Base-by-base conservation (phyloP, 2,888 invertebrate genomes). In the Lochmaea crataegi region DNA sequence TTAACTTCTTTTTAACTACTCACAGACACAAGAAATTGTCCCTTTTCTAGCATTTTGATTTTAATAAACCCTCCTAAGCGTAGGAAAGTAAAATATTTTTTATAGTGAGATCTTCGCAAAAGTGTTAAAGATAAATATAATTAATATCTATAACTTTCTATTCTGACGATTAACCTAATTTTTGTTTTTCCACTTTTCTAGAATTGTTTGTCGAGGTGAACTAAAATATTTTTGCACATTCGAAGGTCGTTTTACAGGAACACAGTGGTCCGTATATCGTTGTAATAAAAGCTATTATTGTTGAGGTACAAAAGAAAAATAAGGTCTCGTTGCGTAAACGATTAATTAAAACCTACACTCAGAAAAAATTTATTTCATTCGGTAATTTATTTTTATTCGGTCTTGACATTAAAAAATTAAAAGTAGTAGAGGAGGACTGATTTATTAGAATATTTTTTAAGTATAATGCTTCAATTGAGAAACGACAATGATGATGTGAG, bases 281-380 rank as follows among this genome's bases (percentile, higher is more conserved):
- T 18, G 22, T 2, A 10, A 22, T 57, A 18, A 53, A 53, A 11
- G 16, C n/a, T 58, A 26, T 58, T 32, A 32, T 32, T 32, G 3
- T 58, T 58, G 12, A 26, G 26, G 32, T 58, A 58, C 58, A 11
- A 58, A n/a, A 58, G n/a, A 58, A 68, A 63, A 68, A 68, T 63
- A 63, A 63, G 68, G 68, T 68, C 63, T 68, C 42, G 32, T 63
- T 68, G 63, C 68, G 63, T 63, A 60, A 56, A 53, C 61, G 26
- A 38, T 58, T 51, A 63, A 68, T 68, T 58, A 60, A 32, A 48
- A 45, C 7, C 60, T 53, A 53, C 53, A 18, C 53, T 53, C 6
- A 53, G 53, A 53, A 53, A 53, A 9, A n/a, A n/a, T n/a, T n/a
- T n/a, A n/a, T n/a, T 22, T 22, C 2, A 22, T 22, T 22, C 2